Evolutionary conservation across 2,797 vertebrate genomes (phyloP), one percentile per base, ranked within the genome.

Genomic region (Nyctalus aviator): DNA sequence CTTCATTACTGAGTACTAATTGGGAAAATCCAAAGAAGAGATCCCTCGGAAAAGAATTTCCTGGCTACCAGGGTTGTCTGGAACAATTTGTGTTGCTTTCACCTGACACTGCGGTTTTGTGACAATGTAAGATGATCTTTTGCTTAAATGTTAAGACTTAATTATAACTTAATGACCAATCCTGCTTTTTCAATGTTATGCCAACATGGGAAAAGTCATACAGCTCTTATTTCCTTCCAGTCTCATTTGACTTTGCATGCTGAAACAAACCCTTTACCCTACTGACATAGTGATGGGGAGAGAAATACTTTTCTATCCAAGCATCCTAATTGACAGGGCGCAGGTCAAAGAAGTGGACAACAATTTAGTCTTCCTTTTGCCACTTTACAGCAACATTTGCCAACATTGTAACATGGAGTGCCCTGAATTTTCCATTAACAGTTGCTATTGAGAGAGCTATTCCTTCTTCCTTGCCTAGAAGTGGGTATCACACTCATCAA

Each of bases 1-100:
- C 30, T 94, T 95, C 14, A 18, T 92, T 83, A 5, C 46, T 96
- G 71, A 82, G 91, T 96, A 84, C 44, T 94, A 90, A 84, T 86
- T 8, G 83, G 76, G 93, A 95, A 84, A 84, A 57, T 6, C 37
- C 78, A 87, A 84, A 92, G 96, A 96, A 83, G 78, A 97, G 78
- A 75, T 37, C 94, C 3, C 15, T 96, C 76, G 59, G 44, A 84
- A 90, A 82, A 90, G 72, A 81, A 81, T 92, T 93, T 91, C 44
- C 90, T 9, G 84, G 57, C 86, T 81, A 37, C 62, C 76, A 77
- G 32, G 55, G 30, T 62, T 88, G 59, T 21, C 7, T 44, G 35
- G 86, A 90, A 95, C 90, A 79, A 66, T 71, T 55, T 79, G 7
- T 89, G 48, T 41, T 79, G 25, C 57, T 95, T 64, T 94, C 91